A percentile compares a stretch with the other conserved stretches of the same genome.
phyloP scores from a whole-genome alignment of 1,140 invertebrate genomes.

The Limonius californicus region DNA sequence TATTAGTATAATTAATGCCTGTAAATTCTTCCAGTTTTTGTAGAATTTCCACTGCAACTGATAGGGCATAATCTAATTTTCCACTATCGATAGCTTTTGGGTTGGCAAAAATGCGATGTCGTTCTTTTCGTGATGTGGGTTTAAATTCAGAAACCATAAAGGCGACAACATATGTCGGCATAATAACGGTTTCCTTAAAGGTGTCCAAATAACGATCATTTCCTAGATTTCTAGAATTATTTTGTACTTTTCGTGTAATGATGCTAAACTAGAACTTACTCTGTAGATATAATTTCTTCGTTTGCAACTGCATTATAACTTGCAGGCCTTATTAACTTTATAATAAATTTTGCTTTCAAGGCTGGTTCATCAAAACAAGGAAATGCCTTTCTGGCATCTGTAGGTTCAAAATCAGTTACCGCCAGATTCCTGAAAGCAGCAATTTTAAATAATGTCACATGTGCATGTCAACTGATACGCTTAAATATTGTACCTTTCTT shows the following conservation, averaged over 20 bases:
- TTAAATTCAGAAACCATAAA: constrained; percentile 53
- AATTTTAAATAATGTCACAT: neutral
- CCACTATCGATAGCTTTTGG: neutral
- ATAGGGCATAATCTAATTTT: constrained; percentile 8
- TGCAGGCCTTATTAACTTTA: constrained; percentile 68
- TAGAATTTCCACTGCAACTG: neutral
- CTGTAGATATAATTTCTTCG: neutral
- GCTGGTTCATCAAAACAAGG: constrained; percentile 93
- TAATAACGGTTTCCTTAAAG: constrained; percentile 38
- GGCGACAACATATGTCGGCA: constrained; percentile 77
- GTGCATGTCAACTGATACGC: neutral
- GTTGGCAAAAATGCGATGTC: constrained; percentile 3
- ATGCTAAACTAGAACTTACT: neutral
- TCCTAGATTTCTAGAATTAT: neutral
- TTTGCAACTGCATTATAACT: constrained; percentile 40
- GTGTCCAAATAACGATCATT: neutral
- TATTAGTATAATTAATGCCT: constrained; percentile 64
- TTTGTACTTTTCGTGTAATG: neutral
- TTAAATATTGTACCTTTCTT: neutral
- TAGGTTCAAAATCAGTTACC: constrained; percentile 87
- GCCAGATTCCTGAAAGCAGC: constrained; percentile 66
- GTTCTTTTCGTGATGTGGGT: neutral
- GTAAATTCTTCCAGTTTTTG: constrained; percentile 60
- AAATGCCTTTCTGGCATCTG: constrained; percentile 83
- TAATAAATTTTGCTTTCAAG: constrained; percentile 79